Conservation (phyloP, 2,888 invertebrate species). For the Alloplasta piceator region DNA sequence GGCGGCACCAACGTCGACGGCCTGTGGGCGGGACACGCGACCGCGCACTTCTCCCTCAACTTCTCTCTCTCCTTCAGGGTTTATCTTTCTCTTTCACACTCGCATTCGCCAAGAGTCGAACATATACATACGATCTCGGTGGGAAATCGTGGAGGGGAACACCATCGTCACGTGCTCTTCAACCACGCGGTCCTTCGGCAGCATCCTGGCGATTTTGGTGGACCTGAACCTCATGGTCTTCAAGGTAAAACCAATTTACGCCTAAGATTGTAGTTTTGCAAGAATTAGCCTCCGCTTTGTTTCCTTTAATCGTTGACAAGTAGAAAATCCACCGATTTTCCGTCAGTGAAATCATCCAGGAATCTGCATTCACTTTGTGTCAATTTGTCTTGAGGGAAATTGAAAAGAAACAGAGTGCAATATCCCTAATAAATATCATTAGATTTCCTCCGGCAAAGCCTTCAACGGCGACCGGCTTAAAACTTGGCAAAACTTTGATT, state of each 20-base stretch:
- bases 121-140: conserved; percentile 3
- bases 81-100: conserved; percentile 7
- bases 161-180: conserved; percentile 78
- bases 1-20: conserved; percentile 75
- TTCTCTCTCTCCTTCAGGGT: conserved; percentile 36
- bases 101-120: conserved; percentile 14
- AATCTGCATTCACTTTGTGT: too few relatives aligned
- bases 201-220: conserved; percentile 35
- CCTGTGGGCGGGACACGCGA: conserved; percentile 81
- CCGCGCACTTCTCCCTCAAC: conserved; percentile 72
- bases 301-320: too few relatives aligned
- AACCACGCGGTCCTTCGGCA: conserved; percentile 77
- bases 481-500: too few relatives aligned
- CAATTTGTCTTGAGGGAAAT: too few relatives aligned
- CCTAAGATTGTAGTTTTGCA: not conserved
- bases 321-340: too few relatives aligned
- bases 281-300: too few relatives aligned
- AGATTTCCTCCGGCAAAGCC: too few relatives aligned
- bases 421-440: too few relatives aligned
- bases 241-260: not conserved
- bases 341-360: too few relatives aligned
- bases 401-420: too few relatives aligned
- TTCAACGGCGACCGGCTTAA: too few relatives aligned
- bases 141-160: conserved; percentile 72
- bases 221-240: not conserved